Evolutionary conservation across 2,113 vertebrate genomes (phyloP).

Genomic region (Chlorodrepanis virens): DNA sequence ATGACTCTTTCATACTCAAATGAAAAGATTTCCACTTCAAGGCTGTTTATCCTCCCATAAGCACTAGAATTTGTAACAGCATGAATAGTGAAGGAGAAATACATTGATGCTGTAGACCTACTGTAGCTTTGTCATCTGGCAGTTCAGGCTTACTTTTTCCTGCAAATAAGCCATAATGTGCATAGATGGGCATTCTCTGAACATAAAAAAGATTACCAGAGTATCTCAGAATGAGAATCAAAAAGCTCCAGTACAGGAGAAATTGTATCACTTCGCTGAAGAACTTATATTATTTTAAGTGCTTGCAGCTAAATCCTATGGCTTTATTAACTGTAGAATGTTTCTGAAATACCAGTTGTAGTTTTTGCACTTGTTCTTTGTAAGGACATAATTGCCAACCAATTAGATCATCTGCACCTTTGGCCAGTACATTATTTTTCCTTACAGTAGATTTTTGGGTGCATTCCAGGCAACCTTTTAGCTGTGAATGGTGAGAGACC

Average conservation of each 20-base stretch:
- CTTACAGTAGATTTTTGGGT: background rate
- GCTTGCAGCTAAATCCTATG: background rate
- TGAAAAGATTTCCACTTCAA: background rate
- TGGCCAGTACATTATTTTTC: background rate
- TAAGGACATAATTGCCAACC: background rate
- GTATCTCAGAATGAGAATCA: background rate
- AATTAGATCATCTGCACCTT: background rate
- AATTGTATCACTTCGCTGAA: background rate
- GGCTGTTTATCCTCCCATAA: slow-evolving; percentile 35
- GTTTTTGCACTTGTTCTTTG: background rate
- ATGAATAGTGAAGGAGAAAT: slow-evolving; percentile 49
- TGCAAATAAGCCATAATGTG: slow-evolving; percentile 41
- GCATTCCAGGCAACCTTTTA: background rate
- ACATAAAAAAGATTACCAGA: slow-evolving; percentile 33
- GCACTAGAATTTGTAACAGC: background rate
- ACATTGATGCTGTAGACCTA: slow-evolving; percentile 25
- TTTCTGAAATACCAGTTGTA: background rate
- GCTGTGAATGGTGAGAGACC: background rate
- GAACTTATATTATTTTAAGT: background rate
- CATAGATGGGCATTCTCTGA: slow-evolving; percentile 32
- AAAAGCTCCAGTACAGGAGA: background rate
- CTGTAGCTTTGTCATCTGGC: slow-evolving; percentile 54
- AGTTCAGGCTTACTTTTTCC: background rate
- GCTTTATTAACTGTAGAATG: background rate
- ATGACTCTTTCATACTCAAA: background rate